A percentile compares a stretch with the other conserved stretches of the same genome.
Evolutionary conservation across 2,113 vertebrate species (phyloP).

Genomic region (Alligator sinensis): DNA sequence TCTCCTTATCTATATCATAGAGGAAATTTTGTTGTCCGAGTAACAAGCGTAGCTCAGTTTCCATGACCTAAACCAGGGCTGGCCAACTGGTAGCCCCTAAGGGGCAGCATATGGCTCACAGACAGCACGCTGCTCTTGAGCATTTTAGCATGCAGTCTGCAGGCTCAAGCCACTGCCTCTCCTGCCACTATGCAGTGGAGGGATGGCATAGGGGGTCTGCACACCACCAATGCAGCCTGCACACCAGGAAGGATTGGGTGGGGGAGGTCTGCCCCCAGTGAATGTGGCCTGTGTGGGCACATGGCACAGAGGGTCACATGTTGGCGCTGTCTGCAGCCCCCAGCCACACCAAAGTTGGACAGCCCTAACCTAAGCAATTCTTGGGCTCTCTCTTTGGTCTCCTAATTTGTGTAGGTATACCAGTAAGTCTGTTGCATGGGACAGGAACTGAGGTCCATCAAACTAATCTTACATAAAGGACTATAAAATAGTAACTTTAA

Average conservation of each 20-base stretch:
- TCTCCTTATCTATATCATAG: background rate
- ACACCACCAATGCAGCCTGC: no score
- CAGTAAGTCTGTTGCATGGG: background rate
- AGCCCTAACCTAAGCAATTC: background rate
- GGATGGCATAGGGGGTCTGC: no score
- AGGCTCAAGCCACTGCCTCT: no score
- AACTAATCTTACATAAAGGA: background rate
- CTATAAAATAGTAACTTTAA: background rate
- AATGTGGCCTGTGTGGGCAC: no score
- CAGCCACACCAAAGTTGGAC: no score
- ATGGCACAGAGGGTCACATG: no score
- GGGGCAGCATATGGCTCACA: background rate
- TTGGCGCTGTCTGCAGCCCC: no score
- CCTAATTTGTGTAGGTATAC: background rate
- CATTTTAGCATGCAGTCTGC: no score
- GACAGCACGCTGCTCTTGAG: no score
- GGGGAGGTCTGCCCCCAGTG: no score
- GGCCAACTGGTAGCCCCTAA: rapidly evolving
- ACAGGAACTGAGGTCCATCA: background rate
- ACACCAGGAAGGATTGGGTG: no score
- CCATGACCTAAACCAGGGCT: background rate
- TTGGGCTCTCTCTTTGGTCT: background rate
- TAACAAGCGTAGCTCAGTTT: background rate
- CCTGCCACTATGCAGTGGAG: no score
- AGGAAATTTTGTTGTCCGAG: background rate